Evolutionary conservation across 2,113 vertebrate species (phyloP), one percentile per base, ranked within the genome.

Genomic region (Pontoporia blainvillei): DNA sequence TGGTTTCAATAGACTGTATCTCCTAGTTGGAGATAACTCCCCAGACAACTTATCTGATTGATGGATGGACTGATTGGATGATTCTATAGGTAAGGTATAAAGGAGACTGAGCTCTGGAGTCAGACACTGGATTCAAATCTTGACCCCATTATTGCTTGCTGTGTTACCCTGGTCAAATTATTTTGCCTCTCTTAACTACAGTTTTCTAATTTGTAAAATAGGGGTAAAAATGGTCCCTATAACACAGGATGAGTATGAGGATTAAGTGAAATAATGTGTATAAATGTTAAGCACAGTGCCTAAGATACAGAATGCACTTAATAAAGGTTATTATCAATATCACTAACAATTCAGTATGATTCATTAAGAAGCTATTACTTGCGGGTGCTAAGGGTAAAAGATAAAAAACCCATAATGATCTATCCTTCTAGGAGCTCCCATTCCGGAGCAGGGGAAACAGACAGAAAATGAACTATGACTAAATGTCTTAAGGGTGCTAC

Each of bases 151-250:
- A 62, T 66, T 57, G 25, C 49, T 78, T 79, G 57, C 61, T 88
- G 3, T 72, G 14, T 66, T 89, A 72, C 6, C 8, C 18, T 81
- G 83, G 27, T 78, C n/a, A 59, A 66, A 49, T 78, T 78, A 86
- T 72, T 93, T 66, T 91, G 67, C 27, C 31, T 93, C n/a, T 93
- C 39, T 85, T 59, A 84, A 76, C 12, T 76, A 86, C 18, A 57
- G 73, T 41, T 88, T 97, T 84, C 41, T 86, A 92, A 62, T 94
- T 73, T 95, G 59, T 59, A 91, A 96, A 90, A 94, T 46, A 29
- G 18, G 8, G 34, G 3, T 72, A 72, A 39, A 71, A 95, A 75
- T 0, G 59, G 46, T 82, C 17, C 72, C 46, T 86, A 31, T 44
- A 91, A 52, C 72, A 92, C 3, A 71, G 36, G 25, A 72, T 69